A percentile compares a stretch with the other conserved stretches of the same genome.
Conservation (phyloP, 1,140 invertebrate genomes). For the Nephila pilipes region DNA sequence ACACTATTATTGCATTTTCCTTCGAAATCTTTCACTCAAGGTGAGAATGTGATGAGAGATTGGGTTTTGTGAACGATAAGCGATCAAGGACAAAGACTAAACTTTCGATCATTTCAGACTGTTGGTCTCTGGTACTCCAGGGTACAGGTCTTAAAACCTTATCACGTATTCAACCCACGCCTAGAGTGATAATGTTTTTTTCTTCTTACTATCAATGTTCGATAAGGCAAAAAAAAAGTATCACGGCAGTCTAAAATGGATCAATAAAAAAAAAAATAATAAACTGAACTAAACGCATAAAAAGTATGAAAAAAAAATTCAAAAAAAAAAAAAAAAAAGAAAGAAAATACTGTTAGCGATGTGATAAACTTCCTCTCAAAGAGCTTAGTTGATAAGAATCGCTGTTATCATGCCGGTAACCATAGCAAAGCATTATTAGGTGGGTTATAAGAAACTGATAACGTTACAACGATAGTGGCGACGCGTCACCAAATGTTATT, state of each 20-base stretch:
- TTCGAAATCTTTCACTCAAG: slow-evolving; percentile 14
- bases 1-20: neutral
- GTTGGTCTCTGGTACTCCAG: slow-evolving; percentile 25
- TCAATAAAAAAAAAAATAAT: slow-evolving; percentile 17
- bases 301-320: neutral
- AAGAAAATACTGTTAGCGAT: slow-evolving; percentile 1
- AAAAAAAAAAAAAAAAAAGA: slow-evolving; percentile 47
- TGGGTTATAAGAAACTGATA: slow-evolving; percentile 65
- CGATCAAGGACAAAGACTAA: slow-evolving; percentile 12
- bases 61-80: neutral
- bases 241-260: slow-evolving; percentile 10
- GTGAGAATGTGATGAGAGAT: neutral
- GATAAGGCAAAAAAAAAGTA: neutral
- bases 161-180: slow-evolving; percentile 60
- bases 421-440: slow-evolving; percentile 72
- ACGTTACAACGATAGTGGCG: slow-evolving; percentile 32
- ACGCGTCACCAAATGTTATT: slow-evolving; percentile 58
- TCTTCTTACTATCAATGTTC: slow-evolving; percentile 10
- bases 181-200: neutral
- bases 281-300: neutral
- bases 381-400: slow-evolving; percentile 17
- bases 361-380: slow-evolving; percentile 53
- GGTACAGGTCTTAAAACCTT: slow-evolving; percentile 35
- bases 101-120: slow-evolving; percentile 61
- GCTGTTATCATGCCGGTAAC: slow-evolving; percentile 66